Evolutionary conservation across 1,140 invertebrate species (phyloP), one percentile per base, ranked within the genome.

Genomic region (Drosophila pallidifrons): DNA sequence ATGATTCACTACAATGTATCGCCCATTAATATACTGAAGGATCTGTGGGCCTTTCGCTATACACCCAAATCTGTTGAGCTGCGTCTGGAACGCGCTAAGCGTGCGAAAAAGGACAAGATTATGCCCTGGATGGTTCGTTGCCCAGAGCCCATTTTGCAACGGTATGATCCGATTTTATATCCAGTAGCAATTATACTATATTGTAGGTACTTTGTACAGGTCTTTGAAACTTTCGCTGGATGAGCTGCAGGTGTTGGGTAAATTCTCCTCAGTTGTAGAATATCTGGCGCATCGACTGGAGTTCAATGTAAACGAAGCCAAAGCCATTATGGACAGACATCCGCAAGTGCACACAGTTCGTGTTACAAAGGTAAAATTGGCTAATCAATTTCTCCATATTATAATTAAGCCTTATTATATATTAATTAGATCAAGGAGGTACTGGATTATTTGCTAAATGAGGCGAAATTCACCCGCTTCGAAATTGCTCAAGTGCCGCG

Each of bases 101-200:
- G 89, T 15, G 91, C 92, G 13, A 92, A 93, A 13, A 89, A 94
- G 16, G 87, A 89, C 38, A 92, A 91, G 61, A 81, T 94, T 4
- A 94, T 94, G 90, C 94, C 94, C 0, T 94, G 94, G 94, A 94
- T 94, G 93, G 86, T 94, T 7, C 88, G 94, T 15, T 94, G 93
- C 57, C 83, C 92, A 3, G 88, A 91, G 49, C 77, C 92, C 4
- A 92, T 92, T 63, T 77, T 94, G 32, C 91, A 93, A 55, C 93
- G 85, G 74, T 76, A 10, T 30, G 41, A 25, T 20, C 7, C 7
- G 1, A 35, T 20, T 30, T 7, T 8, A 38, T 54, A 43, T 20
- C 8, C 6, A 10, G 2, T 15, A 5, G 0, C 2, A 25, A 11
- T 45, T 35, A 10, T 2, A 8, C 5, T 11, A 11, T 6, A 55